phyloP scores from a whole-genome alignment of 2,113 vertebrate genomes.

The Phalacrocorax pelagicus region DNA sequence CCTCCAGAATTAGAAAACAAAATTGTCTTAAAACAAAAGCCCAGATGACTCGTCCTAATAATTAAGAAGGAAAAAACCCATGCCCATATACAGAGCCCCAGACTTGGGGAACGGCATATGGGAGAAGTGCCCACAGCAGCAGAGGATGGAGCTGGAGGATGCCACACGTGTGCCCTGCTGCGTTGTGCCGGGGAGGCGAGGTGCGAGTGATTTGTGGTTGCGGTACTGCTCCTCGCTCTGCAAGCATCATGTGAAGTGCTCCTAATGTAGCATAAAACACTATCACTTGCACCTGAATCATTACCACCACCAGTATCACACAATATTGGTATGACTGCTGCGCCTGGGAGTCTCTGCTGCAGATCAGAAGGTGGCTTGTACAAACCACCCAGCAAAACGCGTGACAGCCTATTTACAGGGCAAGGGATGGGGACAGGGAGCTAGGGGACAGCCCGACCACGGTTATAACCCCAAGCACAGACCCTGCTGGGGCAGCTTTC shows the following conservation, averaged over 20 bases:
- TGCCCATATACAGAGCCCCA: neutral
- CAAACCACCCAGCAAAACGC: neutral
- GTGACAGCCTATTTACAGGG: neutral
- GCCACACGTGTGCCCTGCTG: neutral
- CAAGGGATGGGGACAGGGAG: neutral
- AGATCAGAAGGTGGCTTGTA: neutral
- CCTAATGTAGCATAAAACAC: neutral
- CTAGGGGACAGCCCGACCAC: neutral
- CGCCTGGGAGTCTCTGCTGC: fast-evolving
- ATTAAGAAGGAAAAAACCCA: neutral
- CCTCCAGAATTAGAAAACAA: neutral
- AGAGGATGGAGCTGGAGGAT: neutral
- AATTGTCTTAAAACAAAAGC: neutral
- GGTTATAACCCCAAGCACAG: neutral
- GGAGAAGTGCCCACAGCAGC: neutral
- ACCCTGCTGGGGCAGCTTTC: neutral
- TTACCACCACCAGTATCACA: neutral
- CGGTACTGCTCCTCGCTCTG: neutral
- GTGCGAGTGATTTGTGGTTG: neutral
- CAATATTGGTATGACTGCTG: fast-evolving
- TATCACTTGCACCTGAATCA: neutral
- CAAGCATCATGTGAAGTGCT: neutral
- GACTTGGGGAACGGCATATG: neutral
- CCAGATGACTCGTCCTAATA: neutral
- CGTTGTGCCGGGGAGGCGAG: neutral